A percentile compares a stretch with the other conserved stretches of the same genome.
These are phyloP conservation scores for Trypoxylon attenuatum DNA, from an alignment of 2,888 invertebrate species.

Conservation along the genomic window DNA sequence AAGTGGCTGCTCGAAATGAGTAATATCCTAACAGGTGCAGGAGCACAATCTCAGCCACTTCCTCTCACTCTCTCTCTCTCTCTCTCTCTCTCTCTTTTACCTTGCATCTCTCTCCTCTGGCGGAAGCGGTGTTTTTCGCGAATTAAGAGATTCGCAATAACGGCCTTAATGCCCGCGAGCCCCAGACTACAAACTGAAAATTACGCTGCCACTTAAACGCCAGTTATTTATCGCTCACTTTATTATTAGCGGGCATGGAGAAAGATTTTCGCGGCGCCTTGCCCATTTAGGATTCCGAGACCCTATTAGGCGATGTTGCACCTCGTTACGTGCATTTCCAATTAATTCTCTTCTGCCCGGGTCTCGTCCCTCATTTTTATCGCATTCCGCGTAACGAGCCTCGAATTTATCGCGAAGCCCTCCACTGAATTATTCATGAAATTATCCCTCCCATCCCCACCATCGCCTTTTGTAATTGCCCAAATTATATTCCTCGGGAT, in stretches of 20 bases:
- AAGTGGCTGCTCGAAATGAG: constrained; percentile 43
- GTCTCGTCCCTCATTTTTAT: background rate
- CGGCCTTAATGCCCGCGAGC: constrained; percentile 65
- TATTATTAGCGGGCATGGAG: constrained; percentile 64
- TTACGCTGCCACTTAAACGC: constrained; percentile 69
- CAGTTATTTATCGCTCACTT: constrained; percentile 69
- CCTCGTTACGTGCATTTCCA: constrained; percentile 41
- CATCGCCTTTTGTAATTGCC: too few species aligned
- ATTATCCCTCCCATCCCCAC: too few species aligned
- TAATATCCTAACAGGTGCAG: constrained; percentile 50
- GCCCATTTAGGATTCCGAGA: constrained; percentile 22
- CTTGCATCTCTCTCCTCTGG: too few species aligned
- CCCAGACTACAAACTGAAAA: constrained; percentile 59
- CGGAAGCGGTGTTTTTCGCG: constrained; percentile 62
- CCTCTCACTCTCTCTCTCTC: constrained; percentile 25
- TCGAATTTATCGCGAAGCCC: background rate
- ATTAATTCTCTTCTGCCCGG: constrained; percentile 26
- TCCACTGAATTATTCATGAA: background rate
- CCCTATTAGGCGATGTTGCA: constrained; percentile 43
- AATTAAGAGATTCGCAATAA: constrained; percentile 73
- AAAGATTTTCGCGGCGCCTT: constrained; percentile 40
- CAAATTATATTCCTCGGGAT: too few species aligned
- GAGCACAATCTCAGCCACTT: constrained; percentile 47
- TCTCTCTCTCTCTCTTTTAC: constrained; percentile 9
- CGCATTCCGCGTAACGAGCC: background rate